A percentile compares a stretch with the other conserved stretches of the same genome.
phyloP scores from a whole-genome alignment of 2,797 vertebrate species.

The Tarsius wallacei region DNA sequence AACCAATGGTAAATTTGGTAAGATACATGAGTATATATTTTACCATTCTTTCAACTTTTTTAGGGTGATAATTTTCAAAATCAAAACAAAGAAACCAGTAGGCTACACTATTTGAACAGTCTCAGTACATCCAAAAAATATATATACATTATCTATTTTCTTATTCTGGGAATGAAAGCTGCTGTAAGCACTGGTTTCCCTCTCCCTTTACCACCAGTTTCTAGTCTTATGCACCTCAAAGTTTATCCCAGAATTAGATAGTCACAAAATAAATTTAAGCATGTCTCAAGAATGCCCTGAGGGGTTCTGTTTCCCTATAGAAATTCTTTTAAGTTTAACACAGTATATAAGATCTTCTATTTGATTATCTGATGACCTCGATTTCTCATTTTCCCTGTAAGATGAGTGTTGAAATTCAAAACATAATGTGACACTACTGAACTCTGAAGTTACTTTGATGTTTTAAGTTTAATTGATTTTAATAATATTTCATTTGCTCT shows the following conservation, averaged over 20 bases:
- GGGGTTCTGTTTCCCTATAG: not conserved
- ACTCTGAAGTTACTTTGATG: conserved; percentile 58
- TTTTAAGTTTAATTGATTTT: conserved; percentile 55
- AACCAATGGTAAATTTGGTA: not conserved
- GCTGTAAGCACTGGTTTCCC: rapidly evolving
- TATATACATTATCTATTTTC: not conserved
- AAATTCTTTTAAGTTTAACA: conserved; percentile 18
- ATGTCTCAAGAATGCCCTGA: not conserved
- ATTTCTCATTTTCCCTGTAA: conserved; percentile 20
- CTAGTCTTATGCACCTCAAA: not conserved
- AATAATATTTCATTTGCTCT: conserved; percentile 10
- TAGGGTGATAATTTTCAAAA: not conserved
- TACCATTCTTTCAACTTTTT: not conserved
- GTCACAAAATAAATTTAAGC: conserved; percentile 35
- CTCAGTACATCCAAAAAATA: not conserved
- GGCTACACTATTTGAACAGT: not conserved
- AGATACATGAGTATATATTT: not conserved
- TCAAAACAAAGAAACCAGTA: not conserved
- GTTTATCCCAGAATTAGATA: not conserved
- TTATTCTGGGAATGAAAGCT: not conserved
- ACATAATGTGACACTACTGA: not conserved
- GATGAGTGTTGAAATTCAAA: conserved; percentile 63
- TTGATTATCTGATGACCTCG: not conserved
- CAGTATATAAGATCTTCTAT: not conserved
- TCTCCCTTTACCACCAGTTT: not conserved